Base-by-base conservation (phyloP, 2,797 vertebrate species). In the Urosaurus nigricauda region DNA sequence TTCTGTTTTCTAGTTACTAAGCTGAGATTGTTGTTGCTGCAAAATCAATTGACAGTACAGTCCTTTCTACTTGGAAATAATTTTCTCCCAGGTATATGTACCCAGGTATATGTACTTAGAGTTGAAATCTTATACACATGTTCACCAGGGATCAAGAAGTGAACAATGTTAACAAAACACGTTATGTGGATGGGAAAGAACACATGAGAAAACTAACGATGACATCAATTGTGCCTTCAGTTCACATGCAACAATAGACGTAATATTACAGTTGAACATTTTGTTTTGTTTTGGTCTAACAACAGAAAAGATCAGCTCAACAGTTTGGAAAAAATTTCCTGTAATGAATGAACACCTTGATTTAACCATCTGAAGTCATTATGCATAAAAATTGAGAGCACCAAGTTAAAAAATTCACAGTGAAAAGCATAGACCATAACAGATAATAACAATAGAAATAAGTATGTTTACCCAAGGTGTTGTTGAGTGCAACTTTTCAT, bases 331-430 rank as follows among this genome's bases (percentile, higher is more conserved):
- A 81, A 29, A 63, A n/a, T 91, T 91, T 89, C 40, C 83, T 92
- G 87, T 81, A 94, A 84, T 77, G 24, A 92, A 95, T 92, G 83
- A 94, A 94, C 93, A 93, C 81, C 86, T 94, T 90, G 88, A 91
- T 93, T 95, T 94, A 90, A 93, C 88, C 79, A 92, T 92, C 83
- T 82, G 89, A 93, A 94, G 68, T 85, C 82, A 65, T 90, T 95
- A 94, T 86, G 87, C 53, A 93, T 82, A 93, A 84, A 93, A 84
- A 93, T 85, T 68, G 24, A 91, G 65, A 95, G 95, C 92, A 95
- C 93, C 93, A 0, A 47, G 81, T 90, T 87, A 74, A 94, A 90
- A 92, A 90, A 92, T 94, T 96, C 94, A 96, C 93, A 96, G 93
- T 94, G 94, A 91, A 91, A 92, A 93, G 90, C 74, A 85, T 60